These are phyloP conservation scores for Cheirogaleus major DNA, from an alignment of 2,797 vertebrate genomes.

Conservation along the genomic window DNA sequence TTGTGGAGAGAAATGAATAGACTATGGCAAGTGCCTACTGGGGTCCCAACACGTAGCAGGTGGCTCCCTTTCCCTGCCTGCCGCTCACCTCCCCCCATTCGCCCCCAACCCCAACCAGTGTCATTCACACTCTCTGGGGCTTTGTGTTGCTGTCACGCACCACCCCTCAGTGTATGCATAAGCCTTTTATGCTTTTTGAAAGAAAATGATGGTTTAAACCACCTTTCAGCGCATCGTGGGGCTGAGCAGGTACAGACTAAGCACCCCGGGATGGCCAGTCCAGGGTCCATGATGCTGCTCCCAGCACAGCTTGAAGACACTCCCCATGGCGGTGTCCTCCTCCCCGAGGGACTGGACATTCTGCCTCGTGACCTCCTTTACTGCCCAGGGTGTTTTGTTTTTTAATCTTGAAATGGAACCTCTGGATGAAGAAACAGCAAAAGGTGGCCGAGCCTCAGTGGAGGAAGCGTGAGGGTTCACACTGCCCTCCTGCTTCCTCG, in stretches of 20 bases:
- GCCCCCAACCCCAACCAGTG: too few species aligned
- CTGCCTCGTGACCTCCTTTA: not conserved
- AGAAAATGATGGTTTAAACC: not conserved
- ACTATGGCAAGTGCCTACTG: not conserved
- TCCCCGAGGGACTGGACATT: not conserved
- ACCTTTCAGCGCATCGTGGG: not conserved
- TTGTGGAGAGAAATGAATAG: not conserved
- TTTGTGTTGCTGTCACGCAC: not conserved
- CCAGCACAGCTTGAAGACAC: not conserved
- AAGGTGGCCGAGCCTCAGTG: not conserved
- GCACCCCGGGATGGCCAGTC: accelerated
- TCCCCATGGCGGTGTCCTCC: too few species aligned
- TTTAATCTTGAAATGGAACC: not conserved
- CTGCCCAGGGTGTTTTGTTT: not conserved
- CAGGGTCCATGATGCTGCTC: accelerated
- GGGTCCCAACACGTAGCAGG: too few species aligned
- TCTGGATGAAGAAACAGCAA: not conserved
- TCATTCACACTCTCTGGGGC: not conserved
- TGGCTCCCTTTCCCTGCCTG: not conserved
- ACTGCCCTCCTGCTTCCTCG: not conserved
- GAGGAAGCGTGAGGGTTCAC: not conserved
- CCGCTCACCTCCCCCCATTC: accelerated
- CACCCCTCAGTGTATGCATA: not conserved
- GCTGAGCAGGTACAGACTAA: not conserved
- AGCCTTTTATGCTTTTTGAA: not conserved